Evolutionary conservation across 1,140 invertebrate species (phyloP), one percentile per base, ranked within the genome.

Genomic region (Thaumatotibia leucotreta): DNA sequence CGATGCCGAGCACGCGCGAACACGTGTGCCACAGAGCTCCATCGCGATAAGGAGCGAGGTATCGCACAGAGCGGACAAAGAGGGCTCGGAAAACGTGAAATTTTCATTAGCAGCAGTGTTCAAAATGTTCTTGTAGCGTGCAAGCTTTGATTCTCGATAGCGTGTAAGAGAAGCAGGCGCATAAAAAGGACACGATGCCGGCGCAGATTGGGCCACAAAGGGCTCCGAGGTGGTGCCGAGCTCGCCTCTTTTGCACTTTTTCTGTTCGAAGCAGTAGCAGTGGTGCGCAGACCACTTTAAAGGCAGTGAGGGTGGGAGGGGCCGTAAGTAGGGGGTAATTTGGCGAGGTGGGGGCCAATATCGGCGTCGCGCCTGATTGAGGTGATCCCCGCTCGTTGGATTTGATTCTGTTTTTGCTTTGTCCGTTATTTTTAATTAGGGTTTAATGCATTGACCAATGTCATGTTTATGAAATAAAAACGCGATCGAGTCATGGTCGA

Each of bases 301-400:
- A 90, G 82, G 88, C 82, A 86, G 79, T 76, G 76, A 72, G 84
- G 83, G 85, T 80, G 82, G 79, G 77, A 79, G 78, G 82, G 84
- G 83, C 66, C 76, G 84, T 89, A 88, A 89, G 83, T 83, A 88
- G 86, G 86, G 88, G 88, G 88, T 89, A 89, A 90, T 88, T 90
- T 88, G 77, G 85, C 73, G 84, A 86, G 84, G 88, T 79, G 84
- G 84, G 84, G 80, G 82, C 82, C 85, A 84, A 90, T 90, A 89
- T 89, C 84, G 82, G 77, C 84, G 83, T 83, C 77, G 84, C 77
- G 85, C 79, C 86, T 86, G 88, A 88, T 90, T 86, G 85, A 90
- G 86, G 85, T 88, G 88, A 90, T 89, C 69, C 79, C 77, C 74
- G 80, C 82, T 75, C 78, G 77, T 77, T 86, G 77, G 75, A 84